Percentiles rank a stretch among this genome's conserved stretches.
These are phyloP conservation scores for Siphlonurus alternatus DNA, from an alignment of 2,888 invertebrate species.

Conservation along the genomic window DNA sequence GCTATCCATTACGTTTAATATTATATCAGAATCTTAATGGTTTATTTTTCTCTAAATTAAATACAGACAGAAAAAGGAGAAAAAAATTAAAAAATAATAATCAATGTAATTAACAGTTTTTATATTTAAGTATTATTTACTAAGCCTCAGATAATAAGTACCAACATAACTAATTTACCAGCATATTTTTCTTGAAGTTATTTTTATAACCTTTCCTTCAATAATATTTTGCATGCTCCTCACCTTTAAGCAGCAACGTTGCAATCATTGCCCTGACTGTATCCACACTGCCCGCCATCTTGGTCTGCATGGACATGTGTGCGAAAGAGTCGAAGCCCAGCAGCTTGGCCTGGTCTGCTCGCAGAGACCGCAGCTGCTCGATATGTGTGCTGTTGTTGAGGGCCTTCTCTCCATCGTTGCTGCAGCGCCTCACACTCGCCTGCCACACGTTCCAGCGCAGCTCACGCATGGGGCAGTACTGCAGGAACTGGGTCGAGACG, in stretches of 20 bases:
- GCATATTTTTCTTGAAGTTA: too few relatives aligned
- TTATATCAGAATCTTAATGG: too few relatives aligned
- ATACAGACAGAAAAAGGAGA: too few relatives aligned
- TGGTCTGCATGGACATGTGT: slow-evolving; percentile 84
- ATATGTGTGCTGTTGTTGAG: slow-evolving; percentile 48
- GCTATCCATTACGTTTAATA: too few relatives aligned
- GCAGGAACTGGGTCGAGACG: slow-evolving; percentile 56
- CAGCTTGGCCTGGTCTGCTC: slow-evolving; percentile 48
- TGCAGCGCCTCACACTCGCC: slow-evolving; percentile 52
- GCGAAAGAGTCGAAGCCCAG: slow-evolving; percentile 65
- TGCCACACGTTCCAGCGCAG: slow-evolving; percentile 76
- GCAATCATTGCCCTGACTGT: slow-evolving; percentile 54
- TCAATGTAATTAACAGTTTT: too few relatives aligned
- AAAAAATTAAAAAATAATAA: too few relatives aligned
- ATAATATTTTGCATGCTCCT: too few relatives aligned
- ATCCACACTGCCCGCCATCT: slow-evolving; percentile 70
- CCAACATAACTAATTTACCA: too few relatives aligned
- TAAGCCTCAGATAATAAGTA: too few relatives aligned
- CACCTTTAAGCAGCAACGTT: slow-evolving; percentile 39
- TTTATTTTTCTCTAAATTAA: background rate
- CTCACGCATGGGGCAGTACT: slow-evolving; percentile 64
- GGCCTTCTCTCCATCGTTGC: slow-evolving; percentile 36
- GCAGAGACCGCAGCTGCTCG: slow-evolving; percentile 54
- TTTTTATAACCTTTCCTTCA: too few relatives aligned
- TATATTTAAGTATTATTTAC: too few relatives aligned